Conservation (phyloP, 64 coral and sea anemone genomes). For the Exaiptasia diaphana region DNA sequence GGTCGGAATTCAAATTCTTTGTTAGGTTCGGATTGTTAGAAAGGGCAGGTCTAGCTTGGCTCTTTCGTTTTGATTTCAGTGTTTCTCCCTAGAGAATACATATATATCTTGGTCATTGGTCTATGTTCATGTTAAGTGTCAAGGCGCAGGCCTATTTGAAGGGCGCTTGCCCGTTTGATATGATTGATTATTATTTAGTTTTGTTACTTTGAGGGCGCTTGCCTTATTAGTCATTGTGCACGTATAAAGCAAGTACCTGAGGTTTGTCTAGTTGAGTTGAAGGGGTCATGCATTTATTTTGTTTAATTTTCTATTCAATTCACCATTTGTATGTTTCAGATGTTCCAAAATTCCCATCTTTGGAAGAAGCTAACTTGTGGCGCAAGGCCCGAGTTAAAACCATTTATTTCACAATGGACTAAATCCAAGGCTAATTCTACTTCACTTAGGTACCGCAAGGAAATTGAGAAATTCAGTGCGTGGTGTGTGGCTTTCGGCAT, state of each 20-base stretch:
- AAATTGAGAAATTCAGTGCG: slow-evolving; percentile 43
- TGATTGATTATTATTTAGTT: neutral
- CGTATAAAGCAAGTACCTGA: neutral
- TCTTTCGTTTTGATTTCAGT: neutral
- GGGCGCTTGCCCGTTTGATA: neutral
- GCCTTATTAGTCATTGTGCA: neutral
- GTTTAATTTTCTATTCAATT: neutral
- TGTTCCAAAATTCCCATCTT: neutral
- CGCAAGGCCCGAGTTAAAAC: neutral
- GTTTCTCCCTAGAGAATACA: too few relatives aligned
- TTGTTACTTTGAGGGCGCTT: neutral
- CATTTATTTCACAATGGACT: neutral
- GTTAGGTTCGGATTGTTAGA: neutral
- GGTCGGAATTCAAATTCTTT: neutral
- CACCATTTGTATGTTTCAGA: neutral
- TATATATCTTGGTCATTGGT: too few relatives aligned
- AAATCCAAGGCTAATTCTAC: neutral
- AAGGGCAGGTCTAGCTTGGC: neutral
- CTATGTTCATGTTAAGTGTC: neutral
- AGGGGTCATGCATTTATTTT: too few relatives aligned
- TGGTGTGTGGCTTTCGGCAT: slow-evolving; percentile 11
- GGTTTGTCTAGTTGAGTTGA: too few relatives aligned
- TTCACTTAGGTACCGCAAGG: neutral
- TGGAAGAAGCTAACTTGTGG: neutral
- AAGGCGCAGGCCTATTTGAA: neutral